Evolutionary conservation across 2,797 vertebrate species (phyloP).

Genomic region (Danio jaintianensis): DNA sequence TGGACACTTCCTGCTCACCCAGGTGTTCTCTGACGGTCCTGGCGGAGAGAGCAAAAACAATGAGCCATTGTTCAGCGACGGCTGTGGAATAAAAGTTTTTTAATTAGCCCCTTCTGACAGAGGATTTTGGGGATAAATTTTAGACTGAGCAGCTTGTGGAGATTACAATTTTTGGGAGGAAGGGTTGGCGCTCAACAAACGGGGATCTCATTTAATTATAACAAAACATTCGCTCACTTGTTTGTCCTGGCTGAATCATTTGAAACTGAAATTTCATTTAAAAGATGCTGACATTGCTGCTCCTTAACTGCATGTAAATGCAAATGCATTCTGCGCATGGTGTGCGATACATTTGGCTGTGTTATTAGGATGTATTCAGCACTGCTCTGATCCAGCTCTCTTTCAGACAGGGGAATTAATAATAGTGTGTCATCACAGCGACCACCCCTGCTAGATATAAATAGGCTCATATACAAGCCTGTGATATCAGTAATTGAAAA

Average conservation of each 20-base stretch:
- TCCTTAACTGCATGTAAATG: constrained; percentile 56
- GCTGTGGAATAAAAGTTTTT: constrained; percentile 34
- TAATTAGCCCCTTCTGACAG: constrained; percentile 36
- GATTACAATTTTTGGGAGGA: constrained; percentile 39
- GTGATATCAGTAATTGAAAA: constrained; percentile 56
- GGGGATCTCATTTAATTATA: constrained; percentile 45
- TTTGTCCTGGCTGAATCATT: constrained; percentile 46
- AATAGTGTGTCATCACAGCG: constrained; percentile 46
- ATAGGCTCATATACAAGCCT: constrained; percentile 51
- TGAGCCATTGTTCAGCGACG: constrained; percentile 8
- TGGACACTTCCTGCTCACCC: constrained; percentile 95
- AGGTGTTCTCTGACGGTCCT: constrained; percentile 96
- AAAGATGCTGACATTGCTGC: constrained; percentile 55
- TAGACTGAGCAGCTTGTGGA: constrained; percentile 39
- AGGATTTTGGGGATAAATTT: constrained; percentile 32
- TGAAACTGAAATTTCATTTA: constrained; percentile 50
- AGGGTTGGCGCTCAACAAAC: constrained; percentile 18
- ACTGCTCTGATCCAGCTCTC: constrained; percentile 32
- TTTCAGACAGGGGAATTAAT: constrained; percentile 48
- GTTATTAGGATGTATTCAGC: constrained; percentile 49
- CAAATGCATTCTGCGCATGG: constrained; percentile 43
- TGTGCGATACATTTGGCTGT: constrained; percentile 29
- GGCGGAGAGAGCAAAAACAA: constrained; percentile 50
- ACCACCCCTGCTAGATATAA: constrained; percentile 48
- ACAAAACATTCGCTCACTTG: constrained; percentile 33